Evolutionary conservation across 2,888 invertebrate genomes (phyloP), one percentile per base, ranked within the genome.

Genomic region (Allacma fusca): DNA sequence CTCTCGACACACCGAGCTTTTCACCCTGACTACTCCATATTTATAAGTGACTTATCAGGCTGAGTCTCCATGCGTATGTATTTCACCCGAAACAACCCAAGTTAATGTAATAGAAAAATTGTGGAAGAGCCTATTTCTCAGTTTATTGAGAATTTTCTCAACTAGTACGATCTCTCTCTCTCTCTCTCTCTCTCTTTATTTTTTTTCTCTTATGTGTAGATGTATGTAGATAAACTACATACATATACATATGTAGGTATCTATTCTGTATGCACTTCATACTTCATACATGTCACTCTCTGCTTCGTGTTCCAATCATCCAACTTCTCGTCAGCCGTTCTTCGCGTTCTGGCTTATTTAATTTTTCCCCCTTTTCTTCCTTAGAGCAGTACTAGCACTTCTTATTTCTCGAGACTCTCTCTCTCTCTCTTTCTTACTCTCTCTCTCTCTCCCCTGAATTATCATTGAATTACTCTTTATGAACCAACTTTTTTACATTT

Each of bases 81-180:
- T 50, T 50, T 50, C 50, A 50, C 50, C 50, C 50, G 50, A 50
- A 50, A 50, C 50, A 50, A 50, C 7, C 50, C 19, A 13, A 19
- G 50, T 50, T 50, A 50, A 50, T 50, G 50, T 50, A 50, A 50
- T 50, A 50, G 50, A 50, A 50, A 50, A 50, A 50, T 50, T 50
- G 50, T 50, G 50, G n/a, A 12, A 50, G 50, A 50, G 50, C 50
- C 19, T 50, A 16, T 50, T 50, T 50, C 50, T 50, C 50, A 50
- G 50, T 50, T 50, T 50, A 50, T 50, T 50, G 50, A 50, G 50
- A 50, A 50, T 50, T 50, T 50, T 50, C 50, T 50, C 50, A n/a
- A n/a, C 40, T 9, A 40, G 40, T 40, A 40, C 50, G 50, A 50
- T 50, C n/a, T 50, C n/a, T 50, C 19, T 50, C n/a, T 50, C n/a